Evolutionary conservation across 2,113 vertebrate genomes (phyloP).

Genomic region (Pipa parva): DNA sequence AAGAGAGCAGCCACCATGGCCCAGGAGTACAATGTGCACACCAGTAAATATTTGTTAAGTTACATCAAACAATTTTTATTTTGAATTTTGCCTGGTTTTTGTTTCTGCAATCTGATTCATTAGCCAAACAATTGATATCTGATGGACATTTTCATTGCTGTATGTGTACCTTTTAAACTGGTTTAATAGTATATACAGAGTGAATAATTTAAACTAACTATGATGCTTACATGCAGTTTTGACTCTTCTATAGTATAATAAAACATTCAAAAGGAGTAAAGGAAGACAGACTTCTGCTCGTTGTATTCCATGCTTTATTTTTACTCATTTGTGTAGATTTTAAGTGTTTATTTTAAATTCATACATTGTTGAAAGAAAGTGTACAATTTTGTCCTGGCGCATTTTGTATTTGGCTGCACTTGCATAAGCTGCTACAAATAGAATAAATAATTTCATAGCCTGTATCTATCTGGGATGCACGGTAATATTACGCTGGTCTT

Average conservation of each 20-base stretch:
- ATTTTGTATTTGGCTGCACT: constrained; percentile 82
- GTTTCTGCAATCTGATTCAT: constrained; percentile 60
- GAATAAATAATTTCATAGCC: constrained; percentile 75
- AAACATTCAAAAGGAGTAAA: constrained; percentile 73
- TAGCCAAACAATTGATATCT: constrained; percentile 66
- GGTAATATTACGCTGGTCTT: constrained; percentile 70
- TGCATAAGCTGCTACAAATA: constrained; percentile 79
- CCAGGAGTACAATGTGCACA: constrained; percentile 97
- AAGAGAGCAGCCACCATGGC: constrained; percentile 90
- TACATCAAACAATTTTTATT: constrained; percentile 64
- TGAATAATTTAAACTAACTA: constrained; percentile 92
- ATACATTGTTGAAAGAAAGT: constrained; percentile 74
- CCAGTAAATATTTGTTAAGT: constrained; percentile 72
- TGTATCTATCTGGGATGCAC: constrained; percentile 88
- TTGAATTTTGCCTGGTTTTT: constrained; percentile 62
- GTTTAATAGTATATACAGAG: constrained; percentile 85
- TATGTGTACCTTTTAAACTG: constrained; percentile 86
- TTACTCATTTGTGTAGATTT: constrained; percentile 85
- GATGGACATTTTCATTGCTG: constrained; percentile 77
- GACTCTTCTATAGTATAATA: constrained; percentile 69
- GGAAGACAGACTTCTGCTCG: constrained; percentile 66
- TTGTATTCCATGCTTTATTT: constrained; percentile 80
- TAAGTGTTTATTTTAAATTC: constrained; percentile 80
- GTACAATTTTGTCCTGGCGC: constrained; percentile 80
- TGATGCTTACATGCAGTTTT: constrained; percentile 67